Evolutionary conservation across 92 coral and sea anemone genomes (phyloP), one percentile per base, ranked within the genome.

Genomic region (Umimayanthus chanpuru): DNA sequence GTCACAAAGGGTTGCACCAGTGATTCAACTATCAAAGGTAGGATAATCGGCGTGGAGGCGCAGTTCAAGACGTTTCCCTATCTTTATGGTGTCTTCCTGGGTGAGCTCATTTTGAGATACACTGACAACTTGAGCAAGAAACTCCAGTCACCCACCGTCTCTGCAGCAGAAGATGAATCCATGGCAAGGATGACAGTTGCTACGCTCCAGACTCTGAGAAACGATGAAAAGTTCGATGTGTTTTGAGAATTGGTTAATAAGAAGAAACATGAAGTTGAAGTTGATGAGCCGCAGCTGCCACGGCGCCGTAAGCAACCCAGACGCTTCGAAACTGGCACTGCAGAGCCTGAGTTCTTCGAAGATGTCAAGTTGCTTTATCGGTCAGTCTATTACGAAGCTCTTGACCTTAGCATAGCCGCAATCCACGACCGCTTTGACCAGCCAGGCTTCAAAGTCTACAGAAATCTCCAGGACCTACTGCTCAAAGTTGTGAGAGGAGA

Each of bases 101-200:
- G 88, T 66, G 66, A 85, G 76, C 80, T 85, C 12, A 73, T 85
- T 73, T 85, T 70, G 80, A 70, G 56, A 2, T 49, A 85, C 40
- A 53, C 38, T 12, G 80, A 85, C 30, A 36, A 70, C 38, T 32
- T 85, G 5, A 85, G 88, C 80, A 41, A 53, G 76, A 85, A 36
- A 47, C 64, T 85, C 15, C 88, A 66, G 58, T 67, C 77, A 14
- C 88, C 88, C 15, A 56, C 28, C 10, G 18, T 66, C 14, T 39
- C 77, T 71, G 88, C 88, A 67, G 88, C 88, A 71, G 80, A 80
- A 67, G 77, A n/a, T n/a, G n/a, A 85, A 70, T 32, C 5, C 7
- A 67, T 85, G 88, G 40, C 49, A n/a, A 55, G 47, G 10, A 44
- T 81, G 74, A 25, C 85, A 21, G 47, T 55, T 16, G 67, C 67